Conservation (phyloP, 1,140 invertebrate genomes). For the Ostrea edulis region DNA sequence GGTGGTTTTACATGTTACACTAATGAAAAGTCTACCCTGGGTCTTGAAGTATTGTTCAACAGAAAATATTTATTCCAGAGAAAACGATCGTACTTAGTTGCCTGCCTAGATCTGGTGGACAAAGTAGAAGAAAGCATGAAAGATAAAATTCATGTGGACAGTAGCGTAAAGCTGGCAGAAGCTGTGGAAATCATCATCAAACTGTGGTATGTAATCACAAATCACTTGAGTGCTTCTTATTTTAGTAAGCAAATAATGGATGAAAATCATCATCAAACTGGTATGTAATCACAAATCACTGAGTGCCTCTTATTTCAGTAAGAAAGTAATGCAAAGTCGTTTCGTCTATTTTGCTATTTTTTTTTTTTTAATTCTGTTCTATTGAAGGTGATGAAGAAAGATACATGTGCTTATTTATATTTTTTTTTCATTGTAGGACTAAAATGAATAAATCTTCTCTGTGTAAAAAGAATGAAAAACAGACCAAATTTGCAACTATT, state of each 20-base stretch:
- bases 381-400: too few relatives aligned
- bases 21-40: background rate
- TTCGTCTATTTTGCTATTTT: too few relatives aligned
- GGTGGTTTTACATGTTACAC: too few relatives aligned
- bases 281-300: too few relatives aligned
- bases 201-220: background rate
- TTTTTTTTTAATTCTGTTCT: too few relatives aligned
- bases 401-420: background rate
- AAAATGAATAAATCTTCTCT: conserved; percentile 19
- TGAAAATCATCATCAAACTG: too few relatives aligned
- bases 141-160: conserved; percentile 13
- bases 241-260: too few relatives aligned
- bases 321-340: too few relatives aligned
- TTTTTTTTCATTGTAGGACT: conserved; percentile 33
- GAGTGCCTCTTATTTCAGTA: too few relatives aligned
- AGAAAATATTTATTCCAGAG: background rate
- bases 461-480: conserved; percentile 43
- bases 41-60: background rate
- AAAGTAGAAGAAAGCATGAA: conserved; percentile 1
- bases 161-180: background rate
- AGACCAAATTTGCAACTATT: conserved; percentile 45
- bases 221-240: too few relatives aligned
- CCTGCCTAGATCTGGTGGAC: conserved; percentile 11
- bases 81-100: conserved; percentile 5
- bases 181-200: background rate